Evolutionary conservation across 2,888 invertebrate genomes (phyloP), one percentile per base, ranked within the genome.

Genomic region (Asteroscopus sphinx): DNA sequence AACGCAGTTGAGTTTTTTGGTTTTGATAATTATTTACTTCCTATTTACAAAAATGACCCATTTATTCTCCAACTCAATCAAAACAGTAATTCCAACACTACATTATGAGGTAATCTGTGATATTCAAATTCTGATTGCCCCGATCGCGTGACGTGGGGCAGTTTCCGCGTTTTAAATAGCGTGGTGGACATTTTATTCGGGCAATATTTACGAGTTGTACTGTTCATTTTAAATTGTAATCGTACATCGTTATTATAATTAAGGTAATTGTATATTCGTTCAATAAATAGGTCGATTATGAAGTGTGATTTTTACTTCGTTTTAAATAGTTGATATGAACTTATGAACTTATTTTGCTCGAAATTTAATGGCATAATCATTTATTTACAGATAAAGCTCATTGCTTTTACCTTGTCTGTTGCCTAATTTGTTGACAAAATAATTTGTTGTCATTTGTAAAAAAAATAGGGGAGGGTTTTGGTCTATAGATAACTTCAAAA

Each of bases 221-320:
- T 30, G 40, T 36, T 45, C 72, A 65, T 65, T 70, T 67, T 57
- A 70, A 63, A 66, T 70, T 70, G 47, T 52, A 71, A 71, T 71
- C 33, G 48, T 33, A 0, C 17, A 36, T 33, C 49, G 58, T 66
- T 66, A 71, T 67, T 71, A 52, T 65, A 66, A 66, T 66, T 44
- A 65, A 46, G 26, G 26, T 15, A 17, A 35, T 70, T 65, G 47
- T 70, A 40, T 26, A 32, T 7, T 46, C 71, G 37, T 46, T 46
- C 26, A 28, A 60, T n/a, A n/a, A 68, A 33, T 45, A 12, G 17
- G 21, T 9, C 6, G n/a, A 45, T 37, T 26, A n/a, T n/a, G 25
- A 28, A 16, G 12, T 42, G 40, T 62, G 52, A 64, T 47, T 52
- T 46, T 46, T 37, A 30, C 42, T 25, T 21, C 3, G 39, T 32